Evolutionary conservation across 2,797 vertebrate species (phyloP).

Genomic region (Melanotaenia boesemani): DNA sequence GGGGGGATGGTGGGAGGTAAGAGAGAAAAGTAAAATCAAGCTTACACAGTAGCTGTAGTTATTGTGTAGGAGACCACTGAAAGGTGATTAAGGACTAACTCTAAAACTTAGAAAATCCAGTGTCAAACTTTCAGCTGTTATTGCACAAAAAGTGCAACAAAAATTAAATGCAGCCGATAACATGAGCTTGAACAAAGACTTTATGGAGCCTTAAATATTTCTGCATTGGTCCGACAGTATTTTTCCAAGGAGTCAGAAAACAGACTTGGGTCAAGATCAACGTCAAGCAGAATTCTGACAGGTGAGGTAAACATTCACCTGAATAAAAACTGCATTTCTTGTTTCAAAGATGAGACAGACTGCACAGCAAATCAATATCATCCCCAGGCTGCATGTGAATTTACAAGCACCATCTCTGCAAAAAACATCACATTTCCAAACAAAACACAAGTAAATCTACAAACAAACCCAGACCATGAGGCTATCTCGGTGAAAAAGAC

Average conservation of each 20-base stretch:
- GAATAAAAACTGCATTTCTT: conserved; percentile 60
- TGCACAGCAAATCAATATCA: conserved; percentile 81
- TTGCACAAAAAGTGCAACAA: conserved; percentile 18
- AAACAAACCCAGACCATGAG: conserved; percentile 56
- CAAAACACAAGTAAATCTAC: conserved; percentile 56
- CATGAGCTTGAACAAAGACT: conserved; percentile 11
- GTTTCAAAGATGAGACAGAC: conserved; percentile 73
- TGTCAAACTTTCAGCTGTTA: not conserved
- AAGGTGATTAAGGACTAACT: conserved; percentile 39
- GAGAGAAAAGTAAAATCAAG: conserved; percentile 77
- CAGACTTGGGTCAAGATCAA: conserved; percentile 38
- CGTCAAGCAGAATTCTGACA: conserved; percentile 70
- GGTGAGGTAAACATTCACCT: conserved; percentile 72
- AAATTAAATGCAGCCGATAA: not conserved
- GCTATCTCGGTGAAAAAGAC: conserved; percentile 25
- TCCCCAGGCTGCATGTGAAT: conserved; percentile 72
- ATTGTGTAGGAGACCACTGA: conserved; percentile 41
- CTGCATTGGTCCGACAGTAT: conserved; percentile 26
- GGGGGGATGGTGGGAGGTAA: conserved; percentile 55
- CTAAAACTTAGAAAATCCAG: conserved; percentile 1
- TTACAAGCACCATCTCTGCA: conserved; percentile 50
- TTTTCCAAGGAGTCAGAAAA: conserved; percentile 26
- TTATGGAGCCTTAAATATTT: conserved; percentile 2
- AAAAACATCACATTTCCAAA: conserved; percentile 51
- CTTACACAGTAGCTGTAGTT: conserved; percentile 63